phyloP scores from a whole-genome alignment of 2,888 invertebrate genomes.

The Nephrotoma guestfalica region DNA sequence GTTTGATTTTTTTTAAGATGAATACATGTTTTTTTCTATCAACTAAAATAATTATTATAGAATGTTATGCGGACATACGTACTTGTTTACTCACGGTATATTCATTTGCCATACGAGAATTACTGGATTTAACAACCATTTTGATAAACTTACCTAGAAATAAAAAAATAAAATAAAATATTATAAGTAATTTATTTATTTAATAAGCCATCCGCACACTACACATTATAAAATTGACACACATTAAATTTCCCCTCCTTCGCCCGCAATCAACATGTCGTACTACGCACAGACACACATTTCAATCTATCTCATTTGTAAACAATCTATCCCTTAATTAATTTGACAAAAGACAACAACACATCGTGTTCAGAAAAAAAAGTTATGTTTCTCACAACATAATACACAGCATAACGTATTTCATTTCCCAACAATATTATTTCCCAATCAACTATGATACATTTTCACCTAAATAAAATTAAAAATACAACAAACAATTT shows the following conservation, averaged over 20 bases:
- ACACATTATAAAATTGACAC: background rate
- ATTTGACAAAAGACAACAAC: background rate
- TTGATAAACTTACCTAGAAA: background rate
- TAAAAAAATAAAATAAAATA: background rate
- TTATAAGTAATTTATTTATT: background rate
- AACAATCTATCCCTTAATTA: background rate
- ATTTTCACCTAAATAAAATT: background rate
- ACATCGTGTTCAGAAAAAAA: background rate
- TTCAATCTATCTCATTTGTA: background rate
- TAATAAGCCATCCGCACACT: background rate
- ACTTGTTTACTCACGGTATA: background rate
- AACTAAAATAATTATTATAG: background rate
- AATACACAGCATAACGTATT: background rate
- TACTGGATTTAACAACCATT: background rate
- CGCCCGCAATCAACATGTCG: background rate
- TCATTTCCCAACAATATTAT: background rate
- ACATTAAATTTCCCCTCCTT: background rate
- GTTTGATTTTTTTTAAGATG: background rate
- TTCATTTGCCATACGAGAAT: background rate
- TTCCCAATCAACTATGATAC: background rate
- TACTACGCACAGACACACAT: background rate
- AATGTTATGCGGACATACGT: background rate
- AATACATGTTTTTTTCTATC: background rate
- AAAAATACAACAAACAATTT: background rate
- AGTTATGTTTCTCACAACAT: background rate